These are phyloP conservation scores for Cebidichthys violaceus DNA, from an alignment of 2,113 vertebrate genomes.

Conservation along the genomic window DNA sequence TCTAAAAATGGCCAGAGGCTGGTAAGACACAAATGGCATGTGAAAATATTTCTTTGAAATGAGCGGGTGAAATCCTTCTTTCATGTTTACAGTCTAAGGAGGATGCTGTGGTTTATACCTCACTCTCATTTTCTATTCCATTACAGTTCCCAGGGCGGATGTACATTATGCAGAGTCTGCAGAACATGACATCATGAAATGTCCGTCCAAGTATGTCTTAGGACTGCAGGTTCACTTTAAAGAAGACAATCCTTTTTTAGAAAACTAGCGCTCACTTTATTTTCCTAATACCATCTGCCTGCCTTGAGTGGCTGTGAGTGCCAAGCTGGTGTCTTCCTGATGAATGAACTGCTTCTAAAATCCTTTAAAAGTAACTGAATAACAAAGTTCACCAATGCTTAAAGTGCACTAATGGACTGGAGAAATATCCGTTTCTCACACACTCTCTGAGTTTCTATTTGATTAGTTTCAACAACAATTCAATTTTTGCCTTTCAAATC, in stretches of 20 bases:
- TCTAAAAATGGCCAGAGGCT: conserved; percentile 49
- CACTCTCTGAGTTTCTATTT: conserved; percentile 58
- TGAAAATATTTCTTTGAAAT: conserved; percentile 42
- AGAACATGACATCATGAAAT: conserved; percentile 51
- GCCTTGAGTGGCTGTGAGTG: conserved; percentile 57
- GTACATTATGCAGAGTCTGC: conserved; percentile 28
- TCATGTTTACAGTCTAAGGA: conserved; percentile 9
- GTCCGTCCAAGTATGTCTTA: conserved; percentile 10
- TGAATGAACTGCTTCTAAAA: conserved; percentile 69
- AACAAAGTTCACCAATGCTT: conserved; percentile 57
- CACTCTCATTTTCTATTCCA: conserved; percentile 18
- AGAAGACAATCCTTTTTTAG: conserved; percentile 28
- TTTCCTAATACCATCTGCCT: conserved; percentile 49
- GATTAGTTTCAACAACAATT: conserved; percentile 70
- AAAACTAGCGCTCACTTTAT: conserved; percentile 39
- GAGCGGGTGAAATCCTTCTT: conserved; percentile 29
- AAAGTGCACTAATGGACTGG: conserved; percentile 75
- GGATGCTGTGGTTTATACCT: conserved; percentile 23
- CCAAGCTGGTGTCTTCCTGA: conserved; percentile 61
- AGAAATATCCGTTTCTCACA: conserved; percentile 56
- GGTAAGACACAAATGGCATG: conserved; percentile 31
- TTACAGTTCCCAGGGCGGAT: conserved; percentile 25
- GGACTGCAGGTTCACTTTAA: conserved; percentile 1
- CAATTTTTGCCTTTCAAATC: conserved; percentile 59
- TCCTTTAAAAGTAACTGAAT: conserved; percentile 72